Percentiles rank a stretch among this genome's conserved stretches.
These are phyloP conservation scores for Belgica antarctica DNA, from an alignment of 2,888 invertebrate genomes.

Conservation along the genomic window DNA sequence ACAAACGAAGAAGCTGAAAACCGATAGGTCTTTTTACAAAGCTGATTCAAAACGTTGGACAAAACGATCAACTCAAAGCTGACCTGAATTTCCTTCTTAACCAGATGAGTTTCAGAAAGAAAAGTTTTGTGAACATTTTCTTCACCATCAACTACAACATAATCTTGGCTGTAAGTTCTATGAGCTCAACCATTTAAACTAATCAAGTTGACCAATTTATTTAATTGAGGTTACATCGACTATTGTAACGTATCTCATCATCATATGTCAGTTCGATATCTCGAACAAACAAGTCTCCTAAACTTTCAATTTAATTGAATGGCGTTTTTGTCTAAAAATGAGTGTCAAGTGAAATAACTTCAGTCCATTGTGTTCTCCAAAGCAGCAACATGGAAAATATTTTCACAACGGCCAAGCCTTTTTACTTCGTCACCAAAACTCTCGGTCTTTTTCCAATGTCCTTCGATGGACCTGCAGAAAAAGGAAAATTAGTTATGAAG, in stretches of 20 bases:
- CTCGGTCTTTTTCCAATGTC: background rate
- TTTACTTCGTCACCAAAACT: background rate
- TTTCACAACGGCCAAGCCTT: background rate
- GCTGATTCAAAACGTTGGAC: background rate
- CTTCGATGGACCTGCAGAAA: background rate
- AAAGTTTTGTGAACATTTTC: background rate
- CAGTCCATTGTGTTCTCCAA: background rate
- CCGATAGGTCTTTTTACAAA: background rate
- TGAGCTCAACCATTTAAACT: too few species aligned
- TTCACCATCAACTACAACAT: background rate
- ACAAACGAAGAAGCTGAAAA: slow-evolving; percentile 4
- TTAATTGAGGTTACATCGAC: background rate
- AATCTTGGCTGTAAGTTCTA: background rate
- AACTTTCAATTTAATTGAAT: too few species aligned
- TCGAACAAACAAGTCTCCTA: too few species aligned
- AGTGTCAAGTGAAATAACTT: background rate
- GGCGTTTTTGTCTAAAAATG: too few species aligned
- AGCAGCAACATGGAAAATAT: background rate
- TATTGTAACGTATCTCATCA: background rate
- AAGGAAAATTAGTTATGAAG: background rate
- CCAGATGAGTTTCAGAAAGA: background rate
- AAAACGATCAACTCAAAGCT: background rate
- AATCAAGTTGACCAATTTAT: background rate
- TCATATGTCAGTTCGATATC: background rate
- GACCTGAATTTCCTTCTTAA: background rate